These are phyloP conservation scores for Anastrepha obliqua DNA, from an alignment of 1,140 invertebrate genomes.

Conservation along the genomic window DNA sequence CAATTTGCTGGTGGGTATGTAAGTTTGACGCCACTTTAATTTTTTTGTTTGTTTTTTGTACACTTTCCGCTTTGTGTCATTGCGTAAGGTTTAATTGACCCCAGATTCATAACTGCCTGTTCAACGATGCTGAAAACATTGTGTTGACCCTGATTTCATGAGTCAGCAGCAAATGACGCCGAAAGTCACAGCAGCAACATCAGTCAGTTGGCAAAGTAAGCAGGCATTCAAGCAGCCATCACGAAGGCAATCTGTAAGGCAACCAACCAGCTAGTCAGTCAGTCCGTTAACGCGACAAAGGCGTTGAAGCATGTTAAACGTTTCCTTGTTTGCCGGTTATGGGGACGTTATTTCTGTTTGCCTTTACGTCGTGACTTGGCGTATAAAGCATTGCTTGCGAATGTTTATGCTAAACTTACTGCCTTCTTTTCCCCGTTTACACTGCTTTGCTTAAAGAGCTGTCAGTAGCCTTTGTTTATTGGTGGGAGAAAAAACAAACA, in stretches of 20 bases:
- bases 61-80: not conserved
- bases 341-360: conserved; percentile 33
- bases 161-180: conserved; percentile 63
- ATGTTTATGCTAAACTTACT: not conserved
- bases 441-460: not conserved
- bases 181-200: conserved; percentile 17
- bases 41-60: not conserved
- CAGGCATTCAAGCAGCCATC: not conserved
- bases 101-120: conserved; percentile 65
- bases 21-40: conserved; percentile 13
- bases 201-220: conserved; percentile 35
- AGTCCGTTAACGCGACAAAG: conserved; percentile 12
- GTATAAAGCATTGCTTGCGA: not conserved
- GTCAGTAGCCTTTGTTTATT: conserved; percentile 32
- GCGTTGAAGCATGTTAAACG: conserved; percentile 51
- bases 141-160: conserved; percentile 65
- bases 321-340: conserved; percentile 10
- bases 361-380: not conserved
- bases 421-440: not conserved
- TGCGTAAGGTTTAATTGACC: conserved; percentile 70
- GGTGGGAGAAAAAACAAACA: not conserved
- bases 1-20: not conserved
- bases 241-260: conserved; percentile 9
- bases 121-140: conserved; percentile 63
- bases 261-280: conserved; percentile 19